phyloP scores from a whole-genome alignment of 2,113 vertebrate species.

The Ptychochromis oligacanthus region DNA sequence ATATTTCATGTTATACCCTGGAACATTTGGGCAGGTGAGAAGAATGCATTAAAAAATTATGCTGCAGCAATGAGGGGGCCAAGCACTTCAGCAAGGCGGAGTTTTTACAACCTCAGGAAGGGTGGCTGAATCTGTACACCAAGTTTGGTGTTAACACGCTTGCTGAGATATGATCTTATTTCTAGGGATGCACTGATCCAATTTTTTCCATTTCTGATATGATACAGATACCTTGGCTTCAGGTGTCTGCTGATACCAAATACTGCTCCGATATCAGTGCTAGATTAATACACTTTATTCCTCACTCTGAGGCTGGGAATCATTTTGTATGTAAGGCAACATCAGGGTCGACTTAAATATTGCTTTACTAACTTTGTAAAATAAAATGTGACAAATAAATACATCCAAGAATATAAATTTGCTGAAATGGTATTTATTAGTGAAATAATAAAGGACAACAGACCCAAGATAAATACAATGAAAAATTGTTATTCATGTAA shows the following conservation, averaged over 20 bases:
- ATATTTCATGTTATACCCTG: background rate
- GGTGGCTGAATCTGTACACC: background rate
- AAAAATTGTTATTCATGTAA: background rate
- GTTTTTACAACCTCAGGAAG: constrained; percentile 6
- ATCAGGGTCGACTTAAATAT: background rate
- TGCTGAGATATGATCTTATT: constrained; percentile 3
- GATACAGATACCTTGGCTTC: background rate
- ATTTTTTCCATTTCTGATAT: background rate
- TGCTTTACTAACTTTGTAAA: background rate
- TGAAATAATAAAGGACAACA: background rate
- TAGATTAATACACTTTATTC: background rate
- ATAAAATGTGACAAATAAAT: background rate
- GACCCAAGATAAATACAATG: no score
- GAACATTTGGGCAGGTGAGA: constrained; percentile 10
- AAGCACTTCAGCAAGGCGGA: background rate
- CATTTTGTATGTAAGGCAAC: background rate
- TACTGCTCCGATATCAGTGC: background rate
- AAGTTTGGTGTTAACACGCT: background rate
- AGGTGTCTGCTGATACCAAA: background rate
- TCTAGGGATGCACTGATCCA: background rate
- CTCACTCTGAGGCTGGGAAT: background rate
- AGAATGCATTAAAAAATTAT: constrained; percentile 15
- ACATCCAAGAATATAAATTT: background rate
- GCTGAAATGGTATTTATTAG: background rate
- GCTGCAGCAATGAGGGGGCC: constrained; percentile 4